Evolutionary conservation across 35 echinoderm and acorn worm species (phyloP).

Genomic region (Chiridota heheva): DNA sequence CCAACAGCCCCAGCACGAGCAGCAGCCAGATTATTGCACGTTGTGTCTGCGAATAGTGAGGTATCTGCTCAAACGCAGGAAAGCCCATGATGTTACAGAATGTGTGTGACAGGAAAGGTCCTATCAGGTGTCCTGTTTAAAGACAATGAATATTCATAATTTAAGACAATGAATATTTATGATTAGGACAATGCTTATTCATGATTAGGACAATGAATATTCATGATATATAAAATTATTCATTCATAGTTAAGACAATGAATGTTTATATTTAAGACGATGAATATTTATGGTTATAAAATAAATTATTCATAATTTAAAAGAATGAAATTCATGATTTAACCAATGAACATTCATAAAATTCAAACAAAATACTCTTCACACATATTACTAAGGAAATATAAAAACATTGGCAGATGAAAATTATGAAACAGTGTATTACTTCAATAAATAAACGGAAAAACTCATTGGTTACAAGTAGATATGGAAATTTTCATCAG

Average conservation of each 20-base stretch:
- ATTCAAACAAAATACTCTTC: no score
- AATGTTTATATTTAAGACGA: not conserved
- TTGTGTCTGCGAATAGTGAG: slow-evolving; percentile 38
- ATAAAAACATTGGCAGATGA: no score
- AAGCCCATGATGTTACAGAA: slow-evolving; percentile 99
- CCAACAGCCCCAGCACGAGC: slow-evolving; percentile 55
- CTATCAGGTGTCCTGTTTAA: slow-evolving; percentile 78
- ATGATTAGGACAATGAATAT: slow-evolving; percentile 14
- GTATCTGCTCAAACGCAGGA: slow-evolving; percentile 75
- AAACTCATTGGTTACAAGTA: no score
- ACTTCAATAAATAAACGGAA: no score
- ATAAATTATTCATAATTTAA: no score
- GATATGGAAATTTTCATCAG: no score
- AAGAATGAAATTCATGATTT: no score
- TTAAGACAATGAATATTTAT: not conserved
- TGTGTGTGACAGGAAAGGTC: slow-evolving; percentile 73
- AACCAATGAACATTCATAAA: no score
- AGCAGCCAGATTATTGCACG: slow-evolving; percentile 61
- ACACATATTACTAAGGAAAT: no score
- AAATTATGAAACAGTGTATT: no score
- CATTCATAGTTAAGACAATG: not conserved
- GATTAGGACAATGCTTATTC: not conserved
- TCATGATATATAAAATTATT: no score
- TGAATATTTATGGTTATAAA: not conserved
- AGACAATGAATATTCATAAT: not conserved